phyloP scores from a whole-genome alignment of 2,113 vertebrate species.

The Thryonomys swinderianus region DNA sequence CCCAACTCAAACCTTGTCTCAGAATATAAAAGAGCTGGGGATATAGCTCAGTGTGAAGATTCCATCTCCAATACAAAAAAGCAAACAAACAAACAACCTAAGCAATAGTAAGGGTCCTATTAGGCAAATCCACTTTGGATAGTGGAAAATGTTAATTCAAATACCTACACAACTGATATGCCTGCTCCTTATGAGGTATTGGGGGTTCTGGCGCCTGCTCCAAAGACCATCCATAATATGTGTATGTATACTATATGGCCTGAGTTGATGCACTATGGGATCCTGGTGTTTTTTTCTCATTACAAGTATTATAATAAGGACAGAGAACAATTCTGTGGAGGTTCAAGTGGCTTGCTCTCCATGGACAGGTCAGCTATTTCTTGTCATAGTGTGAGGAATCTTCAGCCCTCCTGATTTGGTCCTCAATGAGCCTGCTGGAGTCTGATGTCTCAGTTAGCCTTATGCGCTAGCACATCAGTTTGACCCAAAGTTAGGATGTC shows the following conservation, averaged over 20 bases:
- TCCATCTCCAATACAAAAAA: not conserved
- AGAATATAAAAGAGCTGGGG: not conserved
- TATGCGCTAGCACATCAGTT: not conserved
- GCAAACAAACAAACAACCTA: not conserved
- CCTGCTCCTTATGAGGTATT: not conserved
- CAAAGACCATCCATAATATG: not conserved
- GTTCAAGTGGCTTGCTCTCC: not conserved
- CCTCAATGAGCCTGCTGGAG: not conserved
- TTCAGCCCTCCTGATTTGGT: not conserved
- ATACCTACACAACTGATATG: not conserved
- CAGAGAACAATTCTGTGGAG: not conserved
- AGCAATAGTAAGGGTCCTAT: not conserved
- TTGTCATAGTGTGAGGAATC: not conserved
- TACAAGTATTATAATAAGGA: not conserved
- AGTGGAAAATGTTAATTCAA: not conserved
- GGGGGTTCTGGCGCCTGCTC: not conserved
- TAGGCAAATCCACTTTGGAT: not conserved
- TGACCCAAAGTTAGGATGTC: not conserved
- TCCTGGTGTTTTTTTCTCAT: not conserved
- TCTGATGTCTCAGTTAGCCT: not conserved
- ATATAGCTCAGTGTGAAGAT: not conserved
- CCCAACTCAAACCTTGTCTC: not conserved
- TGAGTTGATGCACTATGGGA: not conserved
- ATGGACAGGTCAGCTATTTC: not conserved
- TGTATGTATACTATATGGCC: not conserved